Conservation (phyloP, 1,140 invertebrate genomes). For the Choristoneura fumiferana region DNA sequence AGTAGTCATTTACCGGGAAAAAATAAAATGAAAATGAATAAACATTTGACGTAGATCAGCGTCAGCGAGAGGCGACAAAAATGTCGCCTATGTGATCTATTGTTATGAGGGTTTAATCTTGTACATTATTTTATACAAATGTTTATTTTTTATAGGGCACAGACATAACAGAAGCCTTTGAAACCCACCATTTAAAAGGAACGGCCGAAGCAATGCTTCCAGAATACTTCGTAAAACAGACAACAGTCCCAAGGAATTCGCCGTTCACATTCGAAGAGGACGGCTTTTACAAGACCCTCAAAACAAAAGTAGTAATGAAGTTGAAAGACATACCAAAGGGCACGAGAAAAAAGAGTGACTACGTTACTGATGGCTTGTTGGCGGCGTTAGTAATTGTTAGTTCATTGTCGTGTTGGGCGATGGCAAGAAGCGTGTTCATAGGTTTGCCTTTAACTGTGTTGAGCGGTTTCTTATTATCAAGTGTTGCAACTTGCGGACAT, state of each 20-base stretch:
- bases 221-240: conserved; percentile 82
- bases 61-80: too few relatives aligned
- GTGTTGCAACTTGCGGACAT: conserved; percentile 82
- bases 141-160: conserved; percentile 78
- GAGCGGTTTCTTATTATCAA: conserved; percentile 78
- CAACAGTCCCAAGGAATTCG: conserved; percentile 78
- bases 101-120: too few relatives aligned
- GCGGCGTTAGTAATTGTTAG: conserved; percentile 73
- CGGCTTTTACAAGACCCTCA: conserved; percentile 86
- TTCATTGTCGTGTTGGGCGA: conserved; percentile 74
- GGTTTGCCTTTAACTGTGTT: conserved; percentile 41
- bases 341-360: conserved; percentile 64
- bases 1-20: too few relatives aligned
- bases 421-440: conserved; percentile 54
- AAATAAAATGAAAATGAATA: too few relatives aligned
- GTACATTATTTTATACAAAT: not conserved
- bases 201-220: conserved; percentile 79
- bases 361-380: conserved; percentile 78
- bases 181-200: conserved; percentile 81
- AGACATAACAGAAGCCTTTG: conserved; percentile 88
- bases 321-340: conserved; percentile 64
- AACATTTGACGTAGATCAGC: too few relatives aligned
- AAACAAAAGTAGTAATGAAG: conserved; percentile 78
- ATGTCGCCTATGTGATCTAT: too few relatives aligned
- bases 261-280: conserved; percentile 83